Base-by-base conservation (phyloP, 2,113 vertebrate species). In the Hippocampus comes region DNA sequence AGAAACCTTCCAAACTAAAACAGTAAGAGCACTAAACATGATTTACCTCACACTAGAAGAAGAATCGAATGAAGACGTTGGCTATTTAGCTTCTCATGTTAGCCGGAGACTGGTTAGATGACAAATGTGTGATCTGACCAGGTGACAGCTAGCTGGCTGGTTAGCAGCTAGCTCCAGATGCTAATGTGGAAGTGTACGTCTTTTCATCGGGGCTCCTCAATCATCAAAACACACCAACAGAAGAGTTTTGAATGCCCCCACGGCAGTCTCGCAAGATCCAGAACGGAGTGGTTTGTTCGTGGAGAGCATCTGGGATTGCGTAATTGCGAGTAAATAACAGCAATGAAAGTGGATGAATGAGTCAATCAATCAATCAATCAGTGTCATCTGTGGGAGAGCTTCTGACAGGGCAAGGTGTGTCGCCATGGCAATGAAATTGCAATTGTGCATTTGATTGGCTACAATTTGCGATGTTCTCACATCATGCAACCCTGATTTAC, bases 331-430 rank as follows among this genome's bases (percentile, higher is more conserved):
- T 42, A 64, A 64, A 64, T 42, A 49, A 23, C 27, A 9, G n/a
- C 25, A 74, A 69, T 6, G 5, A 73, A 73, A 46, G 5, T 51
- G 42, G 20, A 73, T 74, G 53, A 17, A 74, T 80, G 59, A 65
- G 42, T 60, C 78, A 46, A 64, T 76, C 25, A 25, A 64, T 76
- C 25, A 25, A 25, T 25, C 34, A 43, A 65, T 65, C 63, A 65
- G 11, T 65, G 63, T 43, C 63, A 14, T 15, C 21, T 5, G 11
- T 12, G 12, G 63, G 41, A 65, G 21, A 12, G 41, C 41, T 23
- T 43, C 10, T 25, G 63, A 65, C 21, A 3, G 41, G 63, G 23
- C 63, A 27, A 59, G 56, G 56, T 17, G 23, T 5, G 56, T 59
- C 25, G 56, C 56, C 56, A 59, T 59, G 56, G 56, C 59, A 63